Evolutionary conservation across 2,888 invertebrate genomes (phyloP), one percentile per base, ranked within the genome.

Genomic region (Campaea margaritaria): DNA sequence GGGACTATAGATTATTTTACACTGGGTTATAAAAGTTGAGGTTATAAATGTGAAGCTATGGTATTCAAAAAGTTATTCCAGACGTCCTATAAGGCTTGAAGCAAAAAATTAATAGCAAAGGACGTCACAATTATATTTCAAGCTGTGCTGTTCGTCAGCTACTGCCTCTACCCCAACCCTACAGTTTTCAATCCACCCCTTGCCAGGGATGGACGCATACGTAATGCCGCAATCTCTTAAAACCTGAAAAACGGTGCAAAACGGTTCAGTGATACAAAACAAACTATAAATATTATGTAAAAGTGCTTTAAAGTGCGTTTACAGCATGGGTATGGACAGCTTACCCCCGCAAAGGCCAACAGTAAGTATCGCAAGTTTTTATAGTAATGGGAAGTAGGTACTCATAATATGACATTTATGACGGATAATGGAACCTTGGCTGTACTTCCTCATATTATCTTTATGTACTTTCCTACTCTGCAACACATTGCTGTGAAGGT

Each of bases 321-420:
- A 15, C 43, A 76, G 58, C 48, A 90, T 90, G 89, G 90, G 91
- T 52, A 88, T 89, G 70, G 91, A 91, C 70, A 89, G 85, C 62
- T 47, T 83, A 46, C 86, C 85, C 5, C 75, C 82, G 62, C 83
- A 81, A 58, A 72, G 87, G 48, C 73, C 79, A 2, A 74, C 76
- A 57, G 87, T 89, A 56, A 83, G 87, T 85, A 69, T 8, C 3
- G 42, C 13, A 12, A 36, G 12, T n/a, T 16, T 39, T 48, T 0
- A 51, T 13, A 21, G 45, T 11, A 48, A 13, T 28, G 0, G 45
- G 46, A 44, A 45, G 53, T 44, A 15, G 38, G 46, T 49, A 10
- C 45, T 51, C 14, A 16, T 58, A 48, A 55, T 60, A 52, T 63
- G 52, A 50, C 60, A 15, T 31, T 62, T 52, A 28, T 56, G 50